Conservation (phyloP, 92 coral and sea anemone species). For the Actinernus sp. region DNA sequence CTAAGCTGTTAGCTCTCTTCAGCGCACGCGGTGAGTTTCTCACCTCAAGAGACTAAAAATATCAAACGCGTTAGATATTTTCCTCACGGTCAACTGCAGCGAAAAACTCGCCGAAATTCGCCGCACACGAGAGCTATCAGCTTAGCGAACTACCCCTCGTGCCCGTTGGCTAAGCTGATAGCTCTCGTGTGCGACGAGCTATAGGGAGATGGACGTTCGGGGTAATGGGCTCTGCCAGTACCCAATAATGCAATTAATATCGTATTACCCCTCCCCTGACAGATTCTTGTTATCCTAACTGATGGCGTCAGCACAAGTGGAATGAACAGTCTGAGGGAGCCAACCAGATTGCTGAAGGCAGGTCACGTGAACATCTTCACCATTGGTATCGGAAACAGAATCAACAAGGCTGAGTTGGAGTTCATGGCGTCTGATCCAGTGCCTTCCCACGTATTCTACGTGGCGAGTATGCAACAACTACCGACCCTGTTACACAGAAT, state of each 20-base stretch:
- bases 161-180: too few relatives aligned
- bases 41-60: too few relatives aligned
- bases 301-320: conserved; percentile 77
- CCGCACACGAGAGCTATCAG: too few relatives aligned
- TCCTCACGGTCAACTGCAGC: too few relatives aligned
- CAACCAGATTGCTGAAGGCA: conserved; percentile 53
- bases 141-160: too few relatives aligned
- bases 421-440: conserved; percentile 80
- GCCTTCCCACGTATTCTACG: conserved; percentile 72
- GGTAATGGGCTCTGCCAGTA: too few relatives aligned
- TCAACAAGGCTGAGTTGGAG: conserved; percentile 70
- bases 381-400: conserved; percentile 67
- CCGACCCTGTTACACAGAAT: conserved; percentile 54
- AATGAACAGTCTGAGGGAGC: conserved; percentile 20
- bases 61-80: too few relatives aligned
- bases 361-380: conserved; percentile 80
- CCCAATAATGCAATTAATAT: neutral
- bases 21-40: too few relatives aligned
- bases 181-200: too few relatives aligned
- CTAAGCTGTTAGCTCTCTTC: too few relatives aligned
- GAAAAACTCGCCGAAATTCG: too few relatives aligned
- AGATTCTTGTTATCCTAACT: conserved; percentile 78
- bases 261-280: neutral
- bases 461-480: conserved; percentile 67
- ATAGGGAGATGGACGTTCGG: too few relatives aligned